Base-by-base conservation (phyloP, 2,113 vertebrate genomes). In the Corythornis madagascariensis region DNA sequence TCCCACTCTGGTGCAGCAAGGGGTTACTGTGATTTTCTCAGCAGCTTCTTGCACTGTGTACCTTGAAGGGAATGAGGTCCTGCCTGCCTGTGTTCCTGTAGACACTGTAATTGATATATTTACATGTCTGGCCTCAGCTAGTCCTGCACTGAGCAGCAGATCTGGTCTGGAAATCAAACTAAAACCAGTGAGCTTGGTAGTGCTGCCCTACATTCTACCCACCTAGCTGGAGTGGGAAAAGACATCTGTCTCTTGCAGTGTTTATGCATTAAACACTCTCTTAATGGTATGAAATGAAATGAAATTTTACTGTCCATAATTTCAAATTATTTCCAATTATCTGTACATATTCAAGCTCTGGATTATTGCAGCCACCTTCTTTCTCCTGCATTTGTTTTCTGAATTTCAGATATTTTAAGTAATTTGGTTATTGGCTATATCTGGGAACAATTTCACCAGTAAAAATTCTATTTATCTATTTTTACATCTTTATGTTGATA, bases 21-120 rank as follows among this genome's bases (percentile, higher is more conserved):
- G 66, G 65, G 72, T 78, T 94, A 75, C 83, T 19, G 65, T n/a
- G 53, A 86, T 86, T 92, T 92, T 93, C 81, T 84, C 33, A 79
- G 71, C 74, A 86, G 92, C 77, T 88, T 82, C 92, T 84, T 96
- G 90, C 73, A 57, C 92, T 96, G 84, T 95, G 70, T 88, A 84
- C 77, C 86, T 86, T 86, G 88, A 81, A 88, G 89, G 35, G 55
- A 88, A 86, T 86, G 65, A 65, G 0, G 0, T 26, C 28, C 81
- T 63, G 77, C 53, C 74, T 73, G 76, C 24, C 21, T 15, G 20
- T 81, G 92, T 45, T 89, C 73, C 40, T 43, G 28, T 38, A 38
- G 73, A 48, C 0, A 5, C 11, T 65, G 26, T 31, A 64, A 57
- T 47, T 72, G 71, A n/a, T 86, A 40, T 35, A 72, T 76, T 92